Evolutionary conservation across 2,113 vertebrate genomes (phyloP).

Genomic region (Fregata magnificens): DNA sequence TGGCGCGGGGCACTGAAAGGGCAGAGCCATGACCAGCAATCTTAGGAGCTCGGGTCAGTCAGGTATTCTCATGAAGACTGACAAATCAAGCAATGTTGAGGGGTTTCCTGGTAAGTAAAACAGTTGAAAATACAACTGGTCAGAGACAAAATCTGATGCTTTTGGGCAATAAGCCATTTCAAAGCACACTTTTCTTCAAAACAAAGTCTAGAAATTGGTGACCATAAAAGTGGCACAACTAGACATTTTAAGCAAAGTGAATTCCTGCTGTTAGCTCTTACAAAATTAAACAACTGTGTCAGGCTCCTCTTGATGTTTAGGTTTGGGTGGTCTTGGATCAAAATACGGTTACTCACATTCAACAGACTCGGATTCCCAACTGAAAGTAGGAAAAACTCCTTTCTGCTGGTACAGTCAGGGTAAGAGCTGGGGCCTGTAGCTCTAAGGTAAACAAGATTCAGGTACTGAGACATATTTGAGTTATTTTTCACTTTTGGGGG

Average conservation of each 20-base stretch:
- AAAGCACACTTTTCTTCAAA: background rate
- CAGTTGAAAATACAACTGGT: background rate
- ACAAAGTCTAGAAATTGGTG: background rate
- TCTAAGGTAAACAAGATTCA: background rate
- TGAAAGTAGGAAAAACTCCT: background rate
- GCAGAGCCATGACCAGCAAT: background rate
- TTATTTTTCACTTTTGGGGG: background rate
- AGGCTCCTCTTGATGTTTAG: background rate
- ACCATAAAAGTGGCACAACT: background rate
- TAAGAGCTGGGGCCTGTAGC: background rate
- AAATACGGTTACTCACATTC: background rate
- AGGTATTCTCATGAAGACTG: background rate
- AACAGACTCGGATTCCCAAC: background rate
- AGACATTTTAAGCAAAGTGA: background rate
- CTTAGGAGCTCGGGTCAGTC: background rate
- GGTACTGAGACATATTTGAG: background rate
- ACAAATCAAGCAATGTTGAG: background rate
- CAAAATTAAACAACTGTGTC: background rate
- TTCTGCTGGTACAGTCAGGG: background rate
- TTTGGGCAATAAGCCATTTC: background rate
- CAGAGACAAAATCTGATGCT: background rate
- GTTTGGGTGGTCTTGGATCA: background rate
- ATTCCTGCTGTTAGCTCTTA: background rate
- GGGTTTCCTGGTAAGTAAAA: background rate
- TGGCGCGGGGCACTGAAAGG: background rate